Evolutionary conservation across 2,888 invertebrate species (phyloP).

Genomic region (Tetranychus piercei): DNA sequence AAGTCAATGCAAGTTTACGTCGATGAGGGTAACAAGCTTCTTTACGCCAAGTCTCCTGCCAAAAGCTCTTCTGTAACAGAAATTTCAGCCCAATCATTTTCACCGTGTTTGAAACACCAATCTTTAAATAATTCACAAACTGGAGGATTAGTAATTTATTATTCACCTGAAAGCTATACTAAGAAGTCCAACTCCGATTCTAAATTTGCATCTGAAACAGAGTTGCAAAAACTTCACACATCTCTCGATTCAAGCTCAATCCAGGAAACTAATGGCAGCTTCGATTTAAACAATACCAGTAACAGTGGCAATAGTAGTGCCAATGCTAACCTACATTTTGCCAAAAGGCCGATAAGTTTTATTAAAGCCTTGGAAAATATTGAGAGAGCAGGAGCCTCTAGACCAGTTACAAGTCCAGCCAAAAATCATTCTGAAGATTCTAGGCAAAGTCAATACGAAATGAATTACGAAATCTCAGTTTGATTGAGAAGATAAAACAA

Average conservation of each 20-base stretch:
- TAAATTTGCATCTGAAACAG: conserved; percentile 27
- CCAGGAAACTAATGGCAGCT: conserved; percentile 13
- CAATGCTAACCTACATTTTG: neutral
- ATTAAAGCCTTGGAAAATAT: conserved; percentile 33
- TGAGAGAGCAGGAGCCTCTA: conserved; percentile 22
- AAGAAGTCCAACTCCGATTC: neutral
- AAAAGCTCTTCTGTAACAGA: conserved; percentile 20
- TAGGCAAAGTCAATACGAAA: conserved; percentile 26
- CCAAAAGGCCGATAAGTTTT: conserved; percentile 32
- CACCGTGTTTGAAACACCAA: neutral
- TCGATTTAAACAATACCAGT: conserved; percentile 17
- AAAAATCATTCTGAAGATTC: conserved; percentile 6
- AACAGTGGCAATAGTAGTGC: conserved; percentile 14
- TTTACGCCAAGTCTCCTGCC: conserved; percentile 13
- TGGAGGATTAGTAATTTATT: conserved; percentile 21
- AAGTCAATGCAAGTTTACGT: neutral
- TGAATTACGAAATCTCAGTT: conserved; percentile 28
- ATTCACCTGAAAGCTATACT: conserved; percentile 20
- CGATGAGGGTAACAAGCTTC: neutral
- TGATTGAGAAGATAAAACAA: conserved; percentile 13
- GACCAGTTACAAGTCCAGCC: neutral
- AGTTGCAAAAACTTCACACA: conserved; percentile 19
- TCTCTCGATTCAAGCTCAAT: neutral
- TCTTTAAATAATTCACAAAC: conserved; percentile 12
- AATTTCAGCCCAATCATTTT: conserved; percentile 16